Conservation (phyloP, 2,797 vertebrate species). For the Tapirus indicus region DNA sequence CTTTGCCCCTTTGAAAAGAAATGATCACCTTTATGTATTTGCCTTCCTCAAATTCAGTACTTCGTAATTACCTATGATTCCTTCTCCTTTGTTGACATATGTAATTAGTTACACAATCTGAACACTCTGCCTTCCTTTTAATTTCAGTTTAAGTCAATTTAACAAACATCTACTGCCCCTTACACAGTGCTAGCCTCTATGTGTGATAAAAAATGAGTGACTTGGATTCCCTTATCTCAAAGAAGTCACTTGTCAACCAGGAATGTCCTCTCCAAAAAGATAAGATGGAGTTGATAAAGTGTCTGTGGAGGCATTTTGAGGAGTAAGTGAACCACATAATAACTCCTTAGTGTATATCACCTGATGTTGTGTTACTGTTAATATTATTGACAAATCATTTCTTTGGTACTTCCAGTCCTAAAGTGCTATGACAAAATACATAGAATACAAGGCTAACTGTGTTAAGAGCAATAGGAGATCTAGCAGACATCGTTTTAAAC, state of each 20-base stretch:
- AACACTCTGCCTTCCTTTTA: conserved; percentile 2
- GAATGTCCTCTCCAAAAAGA: not conserved
- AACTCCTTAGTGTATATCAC: not conserved
- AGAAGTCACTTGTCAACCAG: not conserved
- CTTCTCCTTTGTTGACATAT: not conserved
- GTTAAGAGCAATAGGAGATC: not conserved
- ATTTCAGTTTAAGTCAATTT: conserved; percentile 11
- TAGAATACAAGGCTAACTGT: not conserved
- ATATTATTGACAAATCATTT: conserved; percentile 19
- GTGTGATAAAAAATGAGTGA: not conserved
- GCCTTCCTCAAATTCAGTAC: not conserved
- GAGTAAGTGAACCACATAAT: not conserved
- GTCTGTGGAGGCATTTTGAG: not conserved
- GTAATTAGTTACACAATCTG: not conserved
- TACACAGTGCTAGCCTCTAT: not conserved
- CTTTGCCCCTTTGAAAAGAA: not conserved
- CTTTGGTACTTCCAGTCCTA: not conserved
- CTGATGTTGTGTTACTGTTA: not conserved
- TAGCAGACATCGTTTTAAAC: not conserved
- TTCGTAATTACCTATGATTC: not conserved
- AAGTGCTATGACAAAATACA: not conserved
- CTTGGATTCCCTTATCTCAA: not conserved
- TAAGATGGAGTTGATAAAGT: not conserved
- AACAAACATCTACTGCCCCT: not conserved
- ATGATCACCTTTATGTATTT: not conserved